Evolutionary conservation across 2,888 invertebrate genomes (phyloP), one percentile per base, ranked within the genome.

Genomic region (Amphipoea lucens): DNA sequence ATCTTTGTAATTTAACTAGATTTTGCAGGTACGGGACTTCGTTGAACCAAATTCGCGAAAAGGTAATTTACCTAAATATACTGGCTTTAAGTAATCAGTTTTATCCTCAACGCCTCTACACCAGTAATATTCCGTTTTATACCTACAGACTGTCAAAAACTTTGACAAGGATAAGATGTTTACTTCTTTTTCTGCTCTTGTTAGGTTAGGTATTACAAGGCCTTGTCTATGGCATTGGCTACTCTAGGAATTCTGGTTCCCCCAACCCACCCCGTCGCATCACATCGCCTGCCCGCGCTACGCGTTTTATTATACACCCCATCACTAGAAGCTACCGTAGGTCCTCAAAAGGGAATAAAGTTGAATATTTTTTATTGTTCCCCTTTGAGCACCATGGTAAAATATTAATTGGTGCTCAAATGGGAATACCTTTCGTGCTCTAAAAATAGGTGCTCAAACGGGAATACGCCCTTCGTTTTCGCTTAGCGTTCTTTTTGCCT

Each of bases 81-180:
- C n/a, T 45, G n/a, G 67, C 12, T 81, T 36, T 63, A 57, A 29
- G 76, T 80, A 76, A 68, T 76, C 75, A 48, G 81, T 75, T 80
- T 81, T 68, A 69, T 75, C 17, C 23, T n/a, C 29, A 45, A 54
- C 5, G 60, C 40, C 40, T 71, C 40, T 20, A 6, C 40, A 57
- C n/a, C 11, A 71, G 36, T 9, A 23, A 51, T 36, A n/a, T 14
- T 9, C 20, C 12, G 48, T 5, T 51, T 70, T 40, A 57, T 11
- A 60, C n/a, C 1, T 42, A n/a, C 29, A 29, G 29, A 29, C 20
- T 17, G 9, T 54, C 7, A n/a, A 4, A 45, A 68, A 45, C 2
- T n/a, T 60, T 40, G 17, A 6, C 6, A 11, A 60, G n/a, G 17
- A n/a, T n/a, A 40, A 17, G 54, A 40, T 17, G 17, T n/a, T 3